Conservation (phyloP, 1,140 invertebrate species). For the Bombus ignitus region DNA sequence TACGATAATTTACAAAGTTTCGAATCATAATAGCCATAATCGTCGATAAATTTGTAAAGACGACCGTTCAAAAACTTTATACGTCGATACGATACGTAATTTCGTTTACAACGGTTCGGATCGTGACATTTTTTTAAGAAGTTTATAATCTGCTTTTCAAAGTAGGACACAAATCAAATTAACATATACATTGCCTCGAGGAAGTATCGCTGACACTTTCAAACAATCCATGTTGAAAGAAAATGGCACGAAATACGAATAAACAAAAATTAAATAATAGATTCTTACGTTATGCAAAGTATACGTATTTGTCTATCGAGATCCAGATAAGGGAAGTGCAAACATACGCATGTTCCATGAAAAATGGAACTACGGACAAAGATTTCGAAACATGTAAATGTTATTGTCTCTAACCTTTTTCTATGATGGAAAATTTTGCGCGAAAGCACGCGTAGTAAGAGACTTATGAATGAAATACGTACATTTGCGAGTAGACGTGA, state of each 20-base stretch:
- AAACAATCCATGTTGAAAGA: background rate
- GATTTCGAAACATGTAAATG: background rate
- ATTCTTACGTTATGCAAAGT: background rate
- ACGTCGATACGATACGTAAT: background rate
- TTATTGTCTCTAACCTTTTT: conserved; percentile 19
- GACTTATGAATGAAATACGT: conserved; percentile 49
- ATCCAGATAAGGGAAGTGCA: too few species aligned
- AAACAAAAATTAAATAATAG: background rate
- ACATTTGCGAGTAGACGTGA: conserved; percentile 1
- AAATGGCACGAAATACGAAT: background rate
- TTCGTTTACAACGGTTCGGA: background rate
- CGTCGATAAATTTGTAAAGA: background rate
- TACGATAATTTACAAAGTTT: background rate
- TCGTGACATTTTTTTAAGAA: background rate
- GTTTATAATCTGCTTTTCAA: conserved; percentile 15
- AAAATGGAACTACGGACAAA: conserved; percentile 34
- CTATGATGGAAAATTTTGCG: background rate
- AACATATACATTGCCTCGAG: conserved; percentile 13
- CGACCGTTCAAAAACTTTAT: background rate
- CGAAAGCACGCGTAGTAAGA: too few species aligned
- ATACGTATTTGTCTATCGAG: background rate
- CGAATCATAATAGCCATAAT: too few species aligned
- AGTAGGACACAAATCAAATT: conserved; percentile 38
- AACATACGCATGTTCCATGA: too few species aligned
- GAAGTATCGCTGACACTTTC: background rate